Evolutionary conservation across 2,888 invertebrate species (phyloP), one percentile per base, ranked within the genome.

Genomic region (Luffia ferchaultella): DNA sequence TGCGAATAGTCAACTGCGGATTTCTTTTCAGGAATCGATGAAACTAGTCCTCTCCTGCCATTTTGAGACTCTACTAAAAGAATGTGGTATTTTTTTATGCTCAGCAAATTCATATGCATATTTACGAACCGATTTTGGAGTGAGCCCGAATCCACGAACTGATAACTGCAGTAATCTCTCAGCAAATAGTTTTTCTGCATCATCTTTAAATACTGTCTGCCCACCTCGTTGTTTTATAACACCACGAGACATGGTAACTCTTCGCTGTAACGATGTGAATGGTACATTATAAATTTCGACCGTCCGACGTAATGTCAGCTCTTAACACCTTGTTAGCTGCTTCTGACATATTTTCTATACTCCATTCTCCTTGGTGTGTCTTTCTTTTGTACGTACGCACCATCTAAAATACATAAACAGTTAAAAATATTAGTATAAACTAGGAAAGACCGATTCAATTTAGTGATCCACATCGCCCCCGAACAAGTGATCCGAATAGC

Each of bases 351-450:
- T 42, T 52, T 54, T 54, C 42, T 17, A 20, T 52, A 42, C 48
- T 50, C 52, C 48, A 50, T 49, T 53, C 49, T 44, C 44, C 46
- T 15, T 42, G 40, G 43, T 48, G 41, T 20, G 51, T 54, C 43
- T 54, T 51, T 53, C 42, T 53, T 52, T 43, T 53, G 45, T 53
- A 50, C 20, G 54, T 50, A 30, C 51, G 49, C 51, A 51, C 49
- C 50, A 48, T 50, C 47, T 51, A 45, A 20, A 48, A 45, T 48
- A 20, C 46, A 45, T 49, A 43, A 50, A 52, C 40, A 7, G 15
- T 9, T 15, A 40, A 40, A 40, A 15, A 40, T 9, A 40, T 40
- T 15, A 40, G n/a, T 40, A 9, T 40, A 7, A 40, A 7, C 15
- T 40, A 40, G 7, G 40, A 9, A 40, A 40, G 7, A 40, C 9